Evolutionary conservation across 2,113 vertebrate genomes (phyloP), one percentile per base, ranked within the genome.

Genomic region (Ciconia maguari): DNA sequence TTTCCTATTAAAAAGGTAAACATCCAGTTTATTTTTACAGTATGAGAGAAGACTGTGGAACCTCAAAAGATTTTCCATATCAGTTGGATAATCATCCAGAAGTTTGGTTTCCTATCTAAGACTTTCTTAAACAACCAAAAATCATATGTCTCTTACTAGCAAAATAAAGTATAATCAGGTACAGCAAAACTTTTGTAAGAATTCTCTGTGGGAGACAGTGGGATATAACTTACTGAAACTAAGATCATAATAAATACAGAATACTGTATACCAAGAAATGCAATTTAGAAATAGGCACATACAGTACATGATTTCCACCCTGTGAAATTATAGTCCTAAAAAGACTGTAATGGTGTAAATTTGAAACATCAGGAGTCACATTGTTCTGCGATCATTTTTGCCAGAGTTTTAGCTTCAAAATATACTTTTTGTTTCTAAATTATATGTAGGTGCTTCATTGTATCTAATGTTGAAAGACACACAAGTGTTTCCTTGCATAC

Each of bases 241-340:
- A 93, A 96, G 61, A 17, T 41, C 36, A 66, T 77, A 30, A 38
- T 74, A 95, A 89, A 48, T 52, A 61, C 38, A 46, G 71, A 91
- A 75, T 75, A 58, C 8, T 34, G 13, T 79, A 85, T 61, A 90
- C 64, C 61, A 89, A 61, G 52, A 70, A 91, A 90, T 61, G 12
- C 52, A 77, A 16, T 96, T 96, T 96, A 85, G 72, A 91, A 94
- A 68, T 62, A 91, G 68, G 9, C 21, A 24, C 21, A 66, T 55
- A 54, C 12, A 48, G 7, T 77, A 80, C 14, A 49, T 91, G 66
- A 85, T 79, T 96, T 72, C 13, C 72, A 52, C 27, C 38, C 25
- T 61, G 75, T 92, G 61, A 90, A 96, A 87, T 62, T 91, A 38
- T 71, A 88, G 55, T 85, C 44, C 83, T 87, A 87, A 95, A 95